These are phyloP conservation scores for Lasioglossum vierecki DNA, from an alignment of 2,888 invertebrate genomes.

Conservation along the genomic window DNA sequence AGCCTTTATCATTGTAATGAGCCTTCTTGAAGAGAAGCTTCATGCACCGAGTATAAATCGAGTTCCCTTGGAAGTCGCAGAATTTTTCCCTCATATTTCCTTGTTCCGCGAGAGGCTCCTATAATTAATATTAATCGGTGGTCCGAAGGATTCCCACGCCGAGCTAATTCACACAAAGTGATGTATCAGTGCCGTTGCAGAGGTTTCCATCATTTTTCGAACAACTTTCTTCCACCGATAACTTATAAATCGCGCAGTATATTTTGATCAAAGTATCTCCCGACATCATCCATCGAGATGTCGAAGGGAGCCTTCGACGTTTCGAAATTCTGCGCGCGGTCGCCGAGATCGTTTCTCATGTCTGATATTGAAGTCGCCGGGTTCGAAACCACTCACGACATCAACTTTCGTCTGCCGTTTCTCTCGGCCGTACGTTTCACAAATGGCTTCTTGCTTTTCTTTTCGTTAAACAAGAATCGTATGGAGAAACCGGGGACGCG, in stretches of 20 bases:
- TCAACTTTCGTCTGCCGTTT: not conserved
- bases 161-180: not conserved
- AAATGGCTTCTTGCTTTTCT: not conserved
- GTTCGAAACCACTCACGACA: not conserved
- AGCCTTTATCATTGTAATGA: not conserved
- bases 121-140: slow-evolving; percentile 3
- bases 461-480: not conserved
- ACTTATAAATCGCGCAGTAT: slow-evolving; percentile 1
- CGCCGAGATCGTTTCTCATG: slow-evolving; percentile 11
- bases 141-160: not conserved
- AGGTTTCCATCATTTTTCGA: not conserved
- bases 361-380: slow-evolving; percentile 2
- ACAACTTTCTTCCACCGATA: not conserved
- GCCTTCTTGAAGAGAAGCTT: not conserved
- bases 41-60: not conserved
- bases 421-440: not conserved
- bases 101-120: not conserved
- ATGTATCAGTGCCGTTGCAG: not conserved
- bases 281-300: not conserved
- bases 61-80: not conserved
- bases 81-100: slow-evolving; percentile 5
- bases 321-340: slow-evolving; percentile 4
- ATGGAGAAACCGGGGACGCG: not conserved
- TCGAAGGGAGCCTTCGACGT: not conserved
- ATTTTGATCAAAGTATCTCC: slow-evolving; percentile 7